A percentile compares a stretch with the other conserved stretches of the same genome.
phyloP scores from a whole-genome alignment of 1,140 invertebrate genomes.

The Venustaconcha ellipsiformis region DNA sequence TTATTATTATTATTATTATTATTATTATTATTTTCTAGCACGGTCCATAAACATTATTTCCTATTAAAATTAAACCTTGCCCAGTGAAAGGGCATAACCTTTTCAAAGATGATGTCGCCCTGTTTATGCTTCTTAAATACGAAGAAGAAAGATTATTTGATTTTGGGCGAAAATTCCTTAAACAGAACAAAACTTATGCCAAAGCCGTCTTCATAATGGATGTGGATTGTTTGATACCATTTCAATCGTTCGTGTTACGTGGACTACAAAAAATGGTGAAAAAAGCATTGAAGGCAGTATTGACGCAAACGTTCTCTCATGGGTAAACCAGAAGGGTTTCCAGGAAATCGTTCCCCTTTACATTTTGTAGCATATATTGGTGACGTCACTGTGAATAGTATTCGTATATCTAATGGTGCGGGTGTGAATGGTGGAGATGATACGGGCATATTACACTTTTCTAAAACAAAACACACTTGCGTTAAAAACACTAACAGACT shows the following conservation, averaged over 20 bases:
- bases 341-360: slow-evolving; percentile 51
- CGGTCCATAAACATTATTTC: no score
- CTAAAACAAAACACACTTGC: slow-evolving; percentile 48
- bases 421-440: slow-evolving; percentile 40
- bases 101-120: slow-evolving; percentile 40
- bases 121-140: slow-evolving; percentile 47
- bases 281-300: slow-evolving; percentile 50
- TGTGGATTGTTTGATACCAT: slow-evolving; percentile 58
- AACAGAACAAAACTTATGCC: slow-evolving; percentile 45
- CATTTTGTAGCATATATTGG: slow-evolving; percentile 60
- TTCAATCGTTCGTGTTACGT: slow-evolving; percentile 59
- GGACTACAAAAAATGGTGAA: slow-evolving; percentile 58
- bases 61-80: slow-evolving; percentile 1
- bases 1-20: no score
- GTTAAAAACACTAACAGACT: slow-evolving; percentile 42
- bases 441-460: slow-evolving; percentile 42
- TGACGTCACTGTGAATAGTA: slow-evolving; percentile 56
- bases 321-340: slow-evolving; percentile 55
- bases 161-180: slow-evolving; percentile 46
- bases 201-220: slow-evolving; percentile 47
- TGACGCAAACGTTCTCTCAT: slow-evolving; percentile 51
- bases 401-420: slow-evolving; percentile 51
- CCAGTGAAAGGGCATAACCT: slow-evolving; percentile 33
- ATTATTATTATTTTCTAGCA: no score
- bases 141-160: slow-evolving; percentile 53